These are phyloP conservation scores for Trichogramma dendrolimi DNA, from an alignment of 2,888 invertebrate species.

Conservation along the genomic window DNA sequence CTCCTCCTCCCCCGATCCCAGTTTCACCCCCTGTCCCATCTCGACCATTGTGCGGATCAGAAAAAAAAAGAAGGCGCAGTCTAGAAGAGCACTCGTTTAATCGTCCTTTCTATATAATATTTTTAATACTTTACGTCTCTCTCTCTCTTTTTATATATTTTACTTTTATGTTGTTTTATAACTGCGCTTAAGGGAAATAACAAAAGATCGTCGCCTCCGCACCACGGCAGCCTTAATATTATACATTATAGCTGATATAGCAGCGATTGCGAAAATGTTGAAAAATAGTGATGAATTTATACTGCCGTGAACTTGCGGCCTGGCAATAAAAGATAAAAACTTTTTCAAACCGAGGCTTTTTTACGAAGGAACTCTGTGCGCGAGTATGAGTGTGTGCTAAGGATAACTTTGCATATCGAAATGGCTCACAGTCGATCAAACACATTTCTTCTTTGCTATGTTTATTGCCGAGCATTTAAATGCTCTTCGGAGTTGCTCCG, in stretches of 20 bases:
- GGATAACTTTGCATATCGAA: conserved; percentile 25
- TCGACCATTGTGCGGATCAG: too few relatives aligned
- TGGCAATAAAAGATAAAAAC: conserved; percentile 26
- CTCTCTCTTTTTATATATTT: too few relatives aligned
- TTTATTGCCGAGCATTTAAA: conserved; percentile 12
- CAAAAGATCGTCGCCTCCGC: neutral
- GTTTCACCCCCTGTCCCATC: neutral
- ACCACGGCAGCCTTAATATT: too few relatives aligned
- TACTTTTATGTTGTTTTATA: conserved; percentile 15
- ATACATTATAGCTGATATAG: too few relatives aligned
- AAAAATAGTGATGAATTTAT: conserved; percentile 28
- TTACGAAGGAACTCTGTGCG: too few relatives aligned
- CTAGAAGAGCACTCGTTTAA: too few relatives aligned
- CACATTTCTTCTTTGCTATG: conserved; percentile 25
- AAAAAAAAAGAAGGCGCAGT: too few relatives aligned
- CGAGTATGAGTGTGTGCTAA: too few relatives aligned
- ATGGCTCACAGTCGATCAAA: conserved; percentile 26
- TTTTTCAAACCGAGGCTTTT: conserved; percentile 9
- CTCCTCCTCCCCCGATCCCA: neutral
- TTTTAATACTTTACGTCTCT: too few relatives aligned
- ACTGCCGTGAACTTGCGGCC: conserved; percentile 12
- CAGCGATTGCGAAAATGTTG: conserved; percentile 25
- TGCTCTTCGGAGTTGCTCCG: neutral
- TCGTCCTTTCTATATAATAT: too few relatives aligned
- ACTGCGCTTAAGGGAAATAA: conserved; percentile 24